Evolutionary conservation across 2,797 vertebrate genomes (phyloP).

Genomic region (Silurus aristotelis): DNA sequence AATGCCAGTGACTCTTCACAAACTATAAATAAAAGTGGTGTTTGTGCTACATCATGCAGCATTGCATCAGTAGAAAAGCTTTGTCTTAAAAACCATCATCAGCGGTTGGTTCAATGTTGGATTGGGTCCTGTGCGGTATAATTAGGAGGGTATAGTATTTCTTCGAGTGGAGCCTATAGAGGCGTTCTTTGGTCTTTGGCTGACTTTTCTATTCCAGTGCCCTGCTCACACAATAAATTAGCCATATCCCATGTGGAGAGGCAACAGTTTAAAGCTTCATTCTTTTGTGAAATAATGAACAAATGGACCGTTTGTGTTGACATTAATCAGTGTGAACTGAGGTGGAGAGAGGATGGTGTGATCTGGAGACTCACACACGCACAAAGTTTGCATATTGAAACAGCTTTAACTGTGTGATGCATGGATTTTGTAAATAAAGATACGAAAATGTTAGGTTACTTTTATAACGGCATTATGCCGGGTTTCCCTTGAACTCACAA

Average conservation of each 20-base stretch:
- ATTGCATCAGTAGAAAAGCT: not conserved
- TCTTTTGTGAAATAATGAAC: constrained; percentile 35
- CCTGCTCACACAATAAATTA: constrained; percentile 44
- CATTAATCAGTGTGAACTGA: constrained; percentile 24
- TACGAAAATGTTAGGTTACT: not conserved
- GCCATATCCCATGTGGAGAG: constrained; percentile 30
- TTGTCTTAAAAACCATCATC: constrained; percentile 4
- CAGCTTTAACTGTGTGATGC: not conserved
- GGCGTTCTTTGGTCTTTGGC: constrained; percentile 48
- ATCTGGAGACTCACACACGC: not conserved
- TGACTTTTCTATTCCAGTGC: constrained; percentile 48
- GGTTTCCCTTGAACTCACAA: not conserved
- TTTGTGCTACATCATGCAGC: not conserved
- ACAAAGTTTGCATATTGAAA: not conserved
- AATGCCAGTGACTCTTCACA: not conserved
- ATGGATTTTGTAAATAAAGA: not conserved
- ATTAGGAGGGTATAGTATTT: constrained; percentile 34
- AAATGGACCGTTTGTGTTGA: constrained; percentile 21
- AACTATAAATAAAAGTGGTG: not conserved
- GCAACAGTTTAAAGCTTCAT: constrained; percentile 38
- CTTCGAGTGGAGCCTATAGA: constrained; percentile 30
- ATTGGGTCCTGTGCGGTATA: constrained; percentile 6
- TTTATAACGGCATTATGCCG: not conserved
- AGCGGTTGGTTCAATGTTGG: constrained; percentile 6
- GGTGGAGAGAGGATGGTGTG: not conserved